These are phyloP conservation scores for Aethes cnicana DNA, from an alignment of 2,888 invertebrate species.

Conservation along the genomic window DNA sequence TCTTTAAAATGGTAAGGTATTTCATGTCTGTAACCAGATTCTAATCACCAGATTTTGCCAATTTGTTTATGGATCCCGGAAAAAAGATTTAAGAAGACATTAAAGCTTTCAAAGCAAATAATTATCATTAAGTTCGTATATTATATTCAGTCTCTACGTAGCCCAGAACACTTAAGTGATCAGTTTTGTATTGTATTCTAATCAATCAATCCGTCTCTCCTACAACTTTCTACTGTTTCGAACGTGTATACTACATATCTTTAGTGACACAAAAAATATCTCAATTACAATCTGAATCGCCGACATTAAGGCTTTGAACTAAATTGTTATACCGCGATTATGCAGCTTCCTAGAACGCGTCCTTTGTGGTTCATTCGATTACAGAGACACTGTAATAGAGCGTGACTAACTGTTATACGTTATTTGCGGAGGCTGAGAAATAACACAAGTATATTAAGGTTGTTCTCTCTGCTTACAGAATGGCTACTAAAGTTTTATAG, in stretches of 20 bases:
- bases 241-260: constrained; percentile 8
- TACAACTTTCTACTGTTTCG: constrained; percentile 15
- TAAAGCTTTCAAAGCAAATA: too few species aligned
- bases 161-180: background rate
- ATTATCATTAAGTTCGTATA: too few species aligned
- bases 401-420: constrained; percentile 22
- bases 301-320: constrained; percentile 43
- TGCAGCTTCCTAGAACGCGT: constrained; percentile 33
- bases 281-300: constrained; percentile 66
- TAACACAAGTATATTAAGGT: constrained; percentile 1
- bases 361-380: constrained; percentile 52
- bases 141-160: too few species aligned
- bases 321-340: constrained; percentile 42
- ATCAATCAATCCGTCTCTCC: too few species aligned
- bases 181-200: background rate
- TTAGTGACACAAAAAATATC: constrained; percentile 58
- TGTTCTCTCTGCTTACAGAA: constrained; percentile 7
- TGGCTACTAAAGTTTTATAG: constrained; percentile 22
- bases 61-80: too few species aligned
- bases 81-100: too few species aligned
- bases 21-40: too few species aligned
- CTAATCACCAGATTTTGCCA: too few species aligned
- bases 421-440: constrained; percentile 24
- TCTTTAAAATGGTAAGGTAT: too few species aligned
- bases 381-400: constrained; percentile 21